A percentile compares a stretch with the other conserved stretches of the same genome.
phyloP scores from a whole-genome alignment of 2,888 invertebrate genomes.

The Lapara coniferarum region DNA sequence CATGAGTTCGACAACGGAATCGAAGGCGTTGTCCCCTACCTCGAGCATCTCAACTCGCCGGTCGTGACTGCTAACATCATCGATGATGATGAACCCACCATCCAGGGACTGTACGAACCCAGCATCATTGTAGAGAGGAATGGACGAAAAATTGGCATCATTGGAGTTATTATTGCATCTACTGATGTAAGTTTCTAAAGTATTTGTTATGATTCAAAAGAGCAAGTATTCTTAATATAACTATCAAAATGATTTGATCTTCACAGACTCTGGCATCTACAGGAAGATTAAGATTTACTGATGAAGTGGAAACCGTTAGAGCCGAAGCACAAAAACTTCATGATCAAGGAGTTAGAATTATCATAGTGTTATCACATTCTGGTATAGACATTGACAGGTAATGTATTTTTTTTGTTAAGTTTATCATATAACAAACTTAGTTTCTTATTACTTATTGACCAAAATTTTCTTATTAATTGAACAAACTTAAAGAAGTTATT shows the following conservation, averaged over 20 bases:
- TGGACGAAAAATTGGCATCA: constrained; percentile 89
- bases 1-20: constrained; percentile 93
- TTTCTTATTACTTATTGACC: too few relatives aligned
- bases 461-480: too few relatives aligned
- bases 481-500: too few relatives aligned
- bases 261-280: constrained; percentile 85
- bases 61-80: constrained; percentile 91
- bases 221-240: background rate
- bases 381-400: constrained; percentile 87
- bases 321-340: constrained; percentile 86
- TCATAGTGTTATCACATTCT: constrained; percentile 92
- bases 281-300: constrained; percentile 86
- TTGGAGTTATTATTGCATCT: constrained; percentile 85
- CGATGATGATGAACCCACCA: constrained; percentile 85
- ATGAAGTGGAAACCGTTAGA: constrained; percentile 87
- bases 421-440: too few relatives aligned
- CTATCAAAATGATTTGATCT: background rate
- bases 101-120: constrained; percentile 86
- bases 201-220: too few relatives aligned
- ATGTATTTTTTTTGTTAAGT: background rate
- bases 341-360: constrained; percentile 87
- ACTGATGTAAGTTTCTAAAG: constrained; percentile 61
- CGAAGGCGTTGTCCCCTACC: constrained; percentile 88
- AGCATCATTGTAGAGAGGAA: constrained; percentile 86
- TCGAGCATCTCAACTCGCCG: constrained; percentile 85